Evolutionary conservation across 2,113 vertebrate species (phyloP).

Genomic region (Alligator sinensis): DNA sequence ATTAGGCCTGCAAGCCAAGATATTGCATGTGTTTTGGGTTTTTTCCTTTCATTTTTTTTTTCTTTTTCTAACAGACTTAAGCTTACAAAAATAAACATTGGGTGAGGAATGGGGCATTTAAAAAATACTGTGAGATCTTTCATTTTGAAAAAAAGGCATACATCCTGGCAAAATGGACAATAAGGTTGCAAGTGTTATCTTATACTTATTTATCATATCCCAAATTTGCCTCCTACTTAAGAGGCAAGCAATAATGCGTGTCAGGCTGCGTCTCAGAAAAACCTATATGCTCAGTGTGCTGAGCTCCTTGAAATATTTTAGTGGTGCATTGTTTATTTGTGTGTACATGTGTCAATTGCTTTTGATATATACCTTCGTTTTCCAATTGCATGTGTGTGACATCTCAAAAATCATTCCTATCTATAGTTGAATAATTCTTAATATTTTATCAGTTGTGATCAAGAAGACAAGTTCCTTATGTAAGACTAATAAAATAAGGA

Average conservation of each 20-base stretch:
- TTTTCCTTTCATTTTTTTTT: not conserved
- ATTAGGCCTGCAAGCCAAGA: not conserved
- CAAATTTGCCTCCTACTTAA: not conserved
- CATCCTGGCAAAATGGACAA: not conserved
- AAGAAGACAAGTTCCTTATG: constrained; percentile 51
- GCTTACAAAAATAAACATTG: not conserved
- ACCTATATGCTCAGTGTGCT: not conserved
- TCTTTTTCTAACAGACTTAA: not conserved
- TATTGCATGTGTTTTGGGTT: not conserved
- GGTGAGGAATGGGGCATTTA: not conserved
- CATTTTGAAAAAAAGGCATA: not conserved
- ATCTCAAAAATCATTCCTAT: constrained; percentile 1
- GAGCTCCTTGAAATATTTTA: not conserved
- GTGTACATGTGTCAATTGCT: constrained; percentile 13
- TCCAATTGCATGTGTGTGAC: constrained; percentile 25
- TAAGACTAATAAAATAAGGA: constrained; percentile 19
- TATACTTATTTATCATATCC: not conserved
- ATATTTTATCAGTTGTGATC: constrained; percentile 23
- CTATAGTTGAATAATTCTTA: constrained; percentile 29
- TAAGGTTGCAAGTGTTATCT: not conserved
- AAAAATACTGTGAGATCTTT: not conserved
- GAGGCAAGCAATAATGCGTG: not conserved
- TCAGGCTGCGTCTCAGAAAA: not conserved
- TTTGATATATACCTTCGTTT: constrained; percentile 32
- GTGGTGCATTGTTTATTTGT: not conserved